These are phyloP conservation scores for Syndactyla subalaris DNA, from an alignment of 2,797 vertebrate species.

Conservation along the genomic window DNA sequence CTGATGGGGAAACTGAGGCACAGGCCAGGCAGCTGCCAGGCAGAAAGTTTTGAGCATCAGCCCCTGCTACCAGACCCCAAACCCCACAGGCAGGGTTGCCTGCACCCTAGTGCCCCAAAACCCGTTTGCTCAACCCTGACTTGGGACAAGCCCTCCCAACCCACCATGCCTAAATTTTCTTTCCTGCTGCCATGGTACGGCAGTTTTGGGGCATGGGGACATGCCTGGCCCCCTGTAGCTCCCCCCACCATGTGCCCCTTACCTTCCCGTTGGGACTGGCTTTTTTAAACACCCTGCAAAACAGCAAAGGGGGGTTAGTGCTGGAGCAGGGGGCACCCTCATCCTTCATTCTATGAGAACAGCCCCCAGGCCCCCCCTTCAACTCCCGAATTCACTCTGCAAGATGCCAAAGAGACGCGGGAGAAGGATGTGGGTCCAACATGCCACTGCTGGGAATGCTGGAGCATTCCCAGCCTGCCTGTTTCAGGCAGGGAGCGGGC, in stretches of 20 bases:
- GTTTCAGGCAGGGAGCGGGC: background rate
- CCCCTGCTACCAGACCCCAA: background rate
- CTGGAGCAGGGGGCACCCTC: background rate
- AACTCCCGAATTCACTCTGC: background rate
- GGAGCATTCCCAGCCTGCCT: background rate
- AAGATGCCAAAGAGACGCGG: background rate
- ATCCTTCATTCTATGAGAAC: background rate
- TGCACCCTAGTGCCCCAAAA: background rate
- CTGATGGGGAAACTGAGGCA: background rate
- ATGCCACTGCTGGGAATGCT: background rate
- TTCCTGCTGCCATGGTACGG: background rate
- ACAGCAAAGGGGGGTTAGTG: constrained; percentile 9
- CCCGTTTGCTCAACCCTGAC: background rate
- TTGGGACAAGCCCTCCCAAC: background rate
- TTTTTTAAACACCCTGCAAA: constrained; percentile 95
- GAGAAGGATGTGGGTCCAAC: background rate
- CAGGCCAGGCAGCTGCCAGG: background rate
- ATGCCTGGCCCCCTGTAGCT: background rate
- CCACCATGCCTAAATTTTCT: background rate
- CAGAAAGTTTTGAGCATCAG: background rate
- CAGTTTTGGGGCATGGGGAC: background rate
- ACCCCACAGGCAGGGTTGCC: background rate
- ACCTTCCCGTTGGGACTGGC: constrained; percentile 98
- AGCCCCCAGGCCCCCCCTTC: background rate
- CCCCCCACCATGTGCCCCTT: constrained; percentile 20